Evolutionary conservation across 2,797 vertebrate species (phyloP).

Genomic region (Acropternis orthonyx): DNA sequence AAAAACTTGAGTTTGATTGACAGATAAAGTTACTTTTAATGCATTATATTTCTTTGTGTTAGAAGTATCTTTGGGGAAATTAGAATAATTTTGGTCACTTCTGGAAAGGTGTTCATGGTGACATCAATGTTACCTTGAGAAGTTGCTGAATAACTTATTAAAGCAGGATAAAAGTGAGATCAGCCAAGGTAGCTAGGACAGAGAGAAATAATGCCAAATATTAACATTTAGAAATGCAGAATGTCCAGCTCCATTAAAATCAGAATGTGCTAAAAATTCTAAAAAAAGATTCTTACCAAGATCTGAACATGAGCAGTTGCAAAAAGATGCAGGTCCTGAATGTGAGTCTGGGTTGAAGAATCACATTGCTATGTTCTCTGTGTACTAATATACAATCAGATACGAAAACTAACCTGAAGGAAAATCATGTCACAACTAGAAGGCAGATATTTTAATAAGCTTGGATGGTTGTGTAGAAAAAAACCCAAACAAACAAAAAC

Average conservation of each 20-base stretch:
- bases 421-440: background rate
- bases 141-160: background rate
- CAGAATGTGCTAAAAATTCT: background rate
- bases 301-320: background rate
- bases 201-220: background rate
- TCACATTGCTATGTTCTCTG: background rate
- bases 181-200: background rate
- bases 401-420: background rate
- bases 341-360: background rate
- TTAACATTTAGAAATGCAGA: background rate
- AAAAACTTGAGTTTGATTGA: background rate
- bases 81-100: background rate
- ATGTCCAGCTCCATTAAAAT: background rate
- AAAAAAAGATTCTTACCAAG: background rate
- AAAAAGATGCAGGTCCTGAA: background rate
- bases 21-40: background rate
- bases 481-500: too few species aligned
- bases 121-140: background rate
- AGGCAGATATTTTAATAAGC: background rate
- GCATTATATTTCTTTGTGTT: background rate
- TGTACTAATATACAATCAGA: background rate
- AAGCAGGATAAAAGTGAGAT: background rate
- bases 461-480: background rate
- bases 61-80: background rate
- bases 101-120: background rate